phyloP scores from a whole-genome alignment of 92 coral and sea anemone genomes.

The Isaurus tuberculatus region DNA sequence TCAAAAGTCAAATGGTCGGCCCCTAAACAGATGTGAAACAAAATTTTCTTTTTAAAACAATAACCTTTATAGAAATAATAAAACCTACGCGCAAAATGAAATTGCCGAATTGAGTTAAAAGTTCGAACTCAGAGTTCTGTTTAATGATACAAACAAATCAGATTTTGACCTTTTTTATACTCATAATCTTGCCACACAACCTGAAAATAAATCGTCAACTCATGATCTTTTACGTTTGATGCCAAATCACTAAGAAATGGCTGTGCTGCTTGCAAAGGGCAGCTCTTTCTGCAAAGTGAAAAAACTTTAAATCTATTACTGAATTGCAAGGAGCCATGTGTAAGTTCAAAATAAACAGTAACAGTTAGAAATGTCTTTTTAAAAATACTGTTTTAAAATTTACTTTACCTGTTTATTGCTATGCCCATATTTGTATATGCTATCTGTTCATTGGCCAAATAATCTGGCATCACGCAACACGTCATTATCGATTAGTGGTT shows the following conservation, averaged over 20 bases:
- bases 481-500: not conserved
- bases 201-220: conserved; percentile 45
- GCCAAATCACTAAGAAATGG: conserved; percentile 43
- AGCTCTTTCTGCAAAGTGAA: not conserved
- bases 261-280: not conserved
- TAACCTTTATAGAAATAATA: no score
- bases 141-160: no score
- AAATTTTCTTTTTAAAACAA: no score
- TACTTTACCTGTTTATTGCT: not conserved
- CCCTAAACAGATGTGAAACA: no score
- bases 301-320: not conserved
- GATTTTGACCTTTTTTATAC: no score
- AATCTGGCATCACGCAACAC: not conserved
- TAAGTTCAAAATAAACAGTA: not conserved
- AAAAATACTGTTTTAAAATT: not conserved
- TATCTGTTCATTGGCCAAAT: not conserved
- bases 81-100: no score
- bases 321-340: not conserved
- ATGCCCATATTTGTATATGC: not conserved
- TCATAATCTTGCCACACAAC: no score
- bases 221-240: conserved; percentile 17
- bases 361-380: not conserved
- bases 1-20: no score
- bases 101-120: no score
- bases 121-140: no score